Base-by-base conservation (phyloP, 1,140 invertebrate species). In the Nephotettix cincticeps region DNA sequence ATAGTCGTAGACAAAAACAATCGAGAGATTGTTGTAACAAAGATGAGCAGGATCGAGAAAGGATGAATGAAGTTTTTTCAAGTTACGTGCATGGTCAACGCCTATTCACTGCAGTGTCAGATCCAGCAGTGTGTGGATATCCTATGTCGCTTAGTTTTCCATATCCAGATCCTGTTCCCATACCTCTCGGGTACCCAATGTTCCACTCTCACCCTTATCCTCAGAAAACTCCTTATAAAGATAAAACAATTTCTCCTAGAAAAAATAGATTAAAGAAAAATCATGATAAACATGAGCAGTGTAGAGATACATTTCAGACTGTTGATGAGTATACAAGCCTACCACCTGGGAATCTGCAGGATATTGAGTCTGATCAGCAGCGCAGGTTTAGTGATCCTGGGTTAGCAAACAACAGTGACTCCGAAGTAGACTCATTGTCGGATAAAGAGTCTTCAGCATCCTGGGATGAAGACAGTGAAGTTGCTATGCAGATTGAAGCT, bases 91-190 rank as follows among this genome's bases (percentile, higher is more conserved):
- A 45, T 58, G 80, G 79, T 17, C 83, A 84, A 56, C 76, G 82
- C 23, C 74, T 86, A 9, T 84, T 84, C 71, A 79, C 84, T 17
- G 79, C 84, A 1, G 80, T 83, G 72, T 83, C 83, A 0, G 84
- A 84, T 71, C 81, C 83, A 2, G 80, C 83, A 51, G 81, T 84
- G 17, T 83, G 82, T 51, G 83, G 82, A 67, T 86, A 86, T 73
- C 82, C 83, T 11, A 76, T 85, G 58, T 80, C 82, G 2, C 25
- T 71, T 17, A 63, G 72, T 36, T 84, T 83, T 27, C 68, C 83
- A 0, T 61, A 61, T 29, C 80, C 84, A 78, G 85, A 86, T 71
- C 83, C 85, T 0, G 80, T 86, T 74, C 86, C 85, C 9, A 75
- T 86, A 61, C 83, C 85, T 1, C 69, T 81, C 40, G 54, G 43